Base-by-base conservation (phyloP, 2,888 invertebrate species). In the Copidosoma aretas region DNA sequence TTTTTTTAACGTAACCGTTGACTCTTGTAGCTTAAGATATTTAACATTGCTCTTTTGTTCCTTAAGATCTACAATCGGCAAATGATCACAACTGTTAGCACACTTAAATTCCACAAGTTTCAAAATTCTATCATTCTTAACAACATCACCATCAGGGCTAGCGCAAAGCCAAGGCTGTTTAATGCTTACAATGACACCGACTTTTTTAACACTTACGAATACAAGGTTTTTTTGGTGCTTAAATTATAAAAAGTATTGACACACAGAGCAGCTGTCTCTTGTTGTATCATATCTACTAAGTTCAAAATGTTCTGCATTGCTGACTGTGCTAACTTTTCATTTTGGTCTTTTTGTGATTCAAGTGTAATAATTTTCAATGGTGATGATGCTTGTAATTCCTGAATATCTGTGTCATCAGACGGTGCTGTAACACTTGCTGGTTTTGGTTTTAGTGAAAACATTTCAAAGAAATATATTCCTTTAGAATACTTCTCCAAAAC, bases 401-500 rank as follows among this genome's bases (percentile, higher is more conserved):
- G 22, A 15, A 60, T 15, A 17, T 60, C 25, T n/a, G 25, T 10
- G 17, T 17, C 19, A 41, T 14, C 3, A 3, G 8, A 43, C 14
- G 60, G 52, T 14, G 10, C 19, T 17, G 10, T 52, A 19, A 19
- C 19, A 19, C n/a, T 19, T 52, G 32, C 32, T 39, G 17, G 10
- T 57, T 57, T 22, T 39, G 17, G 10, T 57, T 57, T 22, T 10
- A 5, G n/a, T 53, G 60, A 60, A 58, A 67, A 65, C 61, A 71
- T 71, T 32, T 71, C 62, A 52, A 10, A 52, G 58, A 72, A 73
- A 62, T 70, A 61, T 66, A 62, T 61, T 32, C 73, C 71, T 57
- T 75, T 75, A 5, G 64, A 60, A 54, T 75, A 75, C 57, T 73
- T 74, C 49, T 73, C 62, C 62, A 71, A 63, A 10, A 65, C 61